Evolutionary conservation across 2,113 vertebrate species (phyloP), one percentile per base, ranked within the genome.

Genomic region (Callaeas wilsoni): DNA sequence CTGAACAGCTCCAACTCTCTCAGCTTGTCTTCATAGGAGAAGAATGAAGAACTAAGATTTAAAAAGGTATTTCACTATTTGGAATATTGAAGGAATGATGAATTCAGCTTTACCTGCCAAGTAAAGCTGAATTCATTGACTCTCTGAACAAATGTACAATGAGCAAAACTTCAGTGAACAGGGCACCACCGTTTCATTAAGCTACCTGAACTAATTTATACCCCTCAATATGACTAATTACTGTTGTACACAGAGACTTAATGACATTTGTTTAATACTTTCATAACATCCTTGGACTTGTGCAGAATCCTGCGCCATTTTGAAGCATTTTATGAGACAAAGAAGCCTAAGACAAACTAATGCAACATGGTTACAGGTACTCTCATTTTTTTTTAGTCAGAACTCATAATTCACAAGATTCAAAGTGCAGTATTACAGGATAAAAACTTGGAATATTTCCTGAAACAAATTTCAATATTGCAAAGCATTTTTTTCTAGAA

Each of bases 51-150:
- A 29, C 6, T 33, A 65, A n/a, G 3, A 5, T 67, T 70, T 27
- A 18, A 74, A 26, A 59, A 62, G 4, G 2, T 35, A 59, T 81
- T 81, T 78, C 47, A 47, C 10, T 70, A 10, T 57, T 13, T 55
- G 6, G 8, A 19, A 68, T 73, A 78, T 11, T 27, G 7, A 78
- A 87, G 39, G 20, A 78, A 59, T 55, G 4, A 12, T 62, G 35
- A 81, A 75, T 81, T 81, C 65, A 33, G 4, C 16, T 65, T 78
- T 67, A 70, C 8, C 15, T 78, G 26, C 14, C 32, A 89, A 67
- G 10, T 13, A 39, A 0, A 0, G 80, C 81, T 81, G 33, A n/a
- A n/a, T n/a, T n/a, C 16, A 23, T 25, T 81, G 60, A 33, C 23
- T 69, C 7, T 69, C 52, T 74, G 23, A 22, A 57, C 60, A 25